Conservation (phyloP, 2,797 vertebrate species). For the Coregonus sp. region DNA sequence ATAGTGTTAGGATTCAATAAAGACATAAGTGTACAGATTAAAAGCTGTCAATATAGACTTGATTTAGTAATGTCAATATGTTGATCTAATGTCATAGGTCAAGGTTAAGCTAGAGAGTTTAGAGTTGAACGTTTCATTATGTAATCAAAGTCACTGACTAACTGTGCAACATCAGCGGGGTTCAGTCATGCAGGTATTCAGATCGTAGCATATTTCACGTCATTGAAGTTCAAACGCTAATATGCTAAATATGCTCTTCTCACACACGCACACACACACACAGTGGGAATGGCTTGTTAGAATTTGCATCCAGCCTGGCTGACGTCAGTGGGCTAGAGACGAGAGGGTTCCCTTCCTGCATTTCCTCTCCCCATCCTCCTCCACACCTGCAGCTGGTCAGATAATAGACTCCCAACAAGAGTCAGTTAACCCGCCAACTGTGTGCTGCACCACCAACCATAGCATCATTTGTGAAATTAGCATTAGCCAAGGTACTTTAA, state of each 20-base stretch:
- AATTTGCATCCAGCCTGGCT: constrained; percentile 52
- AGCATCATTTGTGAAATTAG: constrained; percentile 66
- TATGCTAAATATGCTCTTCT: not conserved
- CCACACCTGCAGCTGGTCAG: constrained; percentile 71
- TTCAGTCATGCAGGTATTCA: constrained; percentile 14
- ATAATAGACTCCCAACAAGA: constrained; percentile 73
- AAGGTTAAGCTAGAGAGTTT: not conserved
- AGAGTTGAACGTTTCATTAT: not conserved
- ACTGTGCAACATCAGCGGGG: not conserved
- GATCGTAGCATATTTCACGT: not conserved
- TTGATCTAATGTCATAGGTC: not conserved
- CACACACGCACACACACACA: not conserved
- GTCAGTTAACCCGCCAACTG: constrained; percentile 71
- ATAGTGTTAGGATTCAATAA: constrained; percentile 35
- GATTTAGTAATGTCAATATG: not conserved
- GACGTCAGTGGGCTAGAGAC: constrained; percentile 49
- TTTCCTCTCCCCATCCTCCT: constrained; percentile 47
- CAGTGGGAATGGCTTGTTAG: not conserved
- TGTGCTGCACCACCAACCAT: constrained; percentile 49
- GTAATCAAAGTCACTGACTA: not conserved
- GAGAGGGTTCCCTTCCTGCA: constrained; percentile 50
- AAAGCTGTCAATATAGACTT: not conserved
- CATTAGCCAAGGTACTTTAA: constrained; percentile 37
- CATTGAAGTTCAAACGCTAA: not conserved
- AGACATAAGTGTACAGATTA: constrained; percentile 22